Evolutionary conservation across 1,140 invertebrate genomes (phyloP).

Genomic region (Hycleus phaleratus): DNA sequence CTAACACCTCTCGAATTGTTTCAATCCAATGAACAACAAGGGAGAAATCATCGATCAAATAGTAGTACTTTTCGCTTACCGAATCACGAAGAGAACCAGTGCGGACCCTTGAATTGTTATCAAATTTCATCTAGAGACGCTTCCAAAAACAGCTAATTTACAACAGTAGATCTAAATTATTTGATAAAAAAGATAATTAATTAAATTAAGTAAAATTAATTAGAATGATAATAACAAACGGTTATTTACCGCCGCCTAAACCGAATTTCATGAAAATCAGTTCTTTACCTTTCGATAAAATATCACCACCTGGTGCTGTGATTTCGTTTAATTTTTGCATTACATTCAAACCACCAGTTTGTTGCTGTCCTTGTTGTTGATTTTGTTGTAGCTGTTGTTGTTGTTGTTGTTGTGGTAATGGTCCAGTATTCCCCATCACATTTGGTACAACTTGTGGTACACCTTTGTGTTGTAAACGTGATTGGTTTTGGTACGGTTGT

Average conservation of each 20-base stretch:
- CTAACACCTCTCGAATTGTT: too few species aligned
- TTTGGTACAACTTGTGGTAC: constrained; percentile 55
- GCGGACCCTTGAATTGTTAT: too few species aligned
- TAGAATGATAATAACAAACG: constrained; percentile 20
- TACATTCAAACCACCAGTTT: constrained; percentile 54
- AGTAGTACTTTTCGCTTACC: too few species aligned
- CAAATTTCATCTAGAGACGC: neutral
- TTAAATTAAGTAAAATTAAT: constrained; percentile 15
- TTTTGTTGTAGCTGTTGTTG: constrained; percentile 38
- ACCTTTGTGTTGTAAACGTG: constrained; percentile 40
- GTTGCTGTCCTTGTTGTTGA: constrained; percentile 35
- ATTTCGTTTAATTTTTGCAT: constrained; percentile 79
- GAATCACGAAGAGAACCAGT: too few species aligned
- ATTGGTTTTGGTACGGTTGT: constrained; percentile 19
- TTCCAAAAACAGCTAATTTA: constrained; percentile 28
- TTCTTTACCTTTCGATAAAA: constrained; percentile 83
- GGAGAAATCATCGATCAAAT: too few species aligned
- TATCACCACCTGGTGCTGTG: constrained; percentile 71
- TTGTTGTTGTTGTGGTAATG: constrained; percentile 37
- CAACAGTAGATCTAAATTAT: too few species aligned
- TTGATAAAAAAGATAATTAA: neutral
- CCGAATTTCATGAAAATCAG: constrained; percentile 88
- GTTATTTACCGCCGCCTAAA: constrained; percentile 65
- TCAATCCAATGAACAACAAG: too few species aligned
- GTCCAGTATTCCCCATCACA: constrained; percentile 35